These are phyloP conservation scores for Amphiduros pacificus DNA, from an alignment of 2,888 invertebrate species.

Conservation along the genomic window DNA sequence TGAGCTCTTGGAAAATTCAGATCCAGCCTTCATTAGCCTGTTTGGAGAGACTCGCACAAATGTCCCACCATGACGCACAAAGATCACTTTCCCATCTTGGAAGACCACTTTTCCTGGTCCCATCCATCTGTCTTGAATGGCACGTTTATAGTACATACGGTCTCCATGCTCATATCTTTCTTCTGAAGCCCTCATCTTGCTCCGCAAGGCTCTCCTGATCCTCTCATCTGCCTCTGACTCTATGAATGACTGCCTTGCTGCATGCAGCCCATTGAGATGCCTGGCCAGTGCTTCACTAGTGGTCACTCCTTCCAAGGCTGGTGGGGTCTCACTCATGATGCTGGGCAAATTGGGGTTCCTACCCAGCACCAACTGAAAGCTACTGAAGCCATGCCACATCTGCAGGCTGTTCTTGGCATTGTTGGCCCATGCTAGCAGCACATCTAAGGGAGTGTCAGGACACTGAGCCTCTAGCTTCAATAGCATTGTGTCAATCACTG, in stretches of 20 bases:
- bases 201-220: constrained; percentile 28
- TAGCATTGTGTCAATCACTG: constrained; percentile 16
- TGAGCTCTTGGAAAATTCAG: background rate
- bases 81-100: constrained; percentile 36
- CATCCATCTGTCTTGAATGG: constrained; percentile 28
- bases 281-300: constrained; percentile 20
- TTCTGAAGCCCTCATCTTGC: constrained; percentile 30
- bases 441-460: background rate
- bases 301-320: constrained; percentile 13
- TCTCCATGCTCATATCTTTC: constrained; percentile 32
- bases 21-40: constrained; percentile 21
- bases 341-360: constrained; percentile 18
- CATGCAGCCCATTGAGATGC: constrained; percentile 27
- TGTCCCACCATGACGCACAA: constrained; percentile 31
- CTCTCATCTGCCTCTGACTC: constrained; percentile 31
- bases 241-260: constrained; percentile 26
- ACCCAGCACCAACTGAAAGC: constrained; percentile 19
- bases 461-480: constrained; percentile 7
- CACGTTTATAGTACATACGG: constrained; percentile 31
- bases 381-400: constrained; percentile 18
- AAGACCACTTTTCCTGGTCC: constrained; percentile 36
- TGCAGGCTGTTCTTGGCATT: too few relatives aligned
- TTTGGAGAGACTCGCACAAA: constrained; percentile 37
- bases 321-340: constrained; percentile 15
- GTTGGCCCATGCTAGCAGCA: constrained; percentile 13